phyloP scores from a whole-genome alignment of 30 jellyfish, hydroid and myxozoan species.

The Morbakka virulenta region DNA sequence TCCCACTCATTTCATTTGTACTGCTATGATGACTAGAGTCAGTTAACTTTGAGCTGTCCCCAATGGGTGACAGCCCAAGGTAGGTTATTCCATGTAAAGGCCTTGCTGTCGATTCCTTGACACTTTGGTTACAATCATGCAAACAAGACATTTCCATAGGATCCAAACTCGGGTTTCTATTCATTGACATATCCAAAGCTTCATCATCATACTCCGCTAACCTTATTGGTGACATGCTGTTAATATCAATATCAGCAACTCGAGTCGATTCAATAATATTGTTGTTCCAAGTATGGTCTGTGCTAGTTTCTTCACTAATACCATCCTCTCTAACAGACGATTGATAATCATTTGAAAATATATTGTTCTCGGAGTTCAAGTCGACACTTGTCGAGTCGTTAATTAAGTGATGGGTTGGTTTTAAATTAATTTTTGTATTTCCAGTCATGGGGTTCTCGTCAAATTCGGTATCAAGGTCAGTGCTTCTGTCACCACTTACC shows the following conservation, averaged over 20 bases:
- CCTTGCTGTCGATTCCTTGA: constrained; percentile 71
- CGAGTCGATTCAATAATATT: constrained; percentile 59
- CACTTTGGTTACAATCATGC: constrained; percentile 22
- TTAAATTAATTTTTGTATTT: too few relatives aligned
- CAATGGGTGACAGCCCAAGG: not conserved
- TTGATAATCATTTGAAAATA: not conserved
- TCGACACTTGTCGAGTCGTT: not conserved
- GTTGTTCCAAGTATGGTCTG: not conserved
- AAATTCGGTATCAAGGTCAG: not conserved
- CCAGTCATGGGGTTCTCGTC: not conserved
- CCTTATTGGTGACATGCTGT: constrained; percentile 61
- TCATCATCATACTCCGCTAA: constrained; percentile 15
- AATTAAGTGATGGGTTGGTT: not conserved
- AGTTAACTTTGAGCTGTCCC: too few relatives aligned
- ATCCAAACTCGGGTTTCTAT: not conserved
- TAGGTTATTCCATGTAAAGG: constrained; percentile 58
- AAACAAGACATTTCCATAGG: constrained; percentile 3
- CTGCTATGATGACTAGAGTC: too few relatives aligned
- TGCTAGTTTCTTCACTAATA: not conserved
- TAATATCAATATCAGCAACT: constrained; percentile 22
- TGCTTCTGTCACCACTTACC: not conserved
- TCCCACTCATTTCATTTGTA: too few relatives aligned
- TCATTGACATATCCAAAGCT: constrained; percentile 2
- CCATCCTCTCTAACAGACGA: not conserved
- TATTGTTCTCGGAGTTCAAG: not conserved